Evolutionary conservation across 2,888 invertebrate species (phyloP), one percentile per base, ranked within the genome.

Genomic region (Leuctra nigra): DNA sequence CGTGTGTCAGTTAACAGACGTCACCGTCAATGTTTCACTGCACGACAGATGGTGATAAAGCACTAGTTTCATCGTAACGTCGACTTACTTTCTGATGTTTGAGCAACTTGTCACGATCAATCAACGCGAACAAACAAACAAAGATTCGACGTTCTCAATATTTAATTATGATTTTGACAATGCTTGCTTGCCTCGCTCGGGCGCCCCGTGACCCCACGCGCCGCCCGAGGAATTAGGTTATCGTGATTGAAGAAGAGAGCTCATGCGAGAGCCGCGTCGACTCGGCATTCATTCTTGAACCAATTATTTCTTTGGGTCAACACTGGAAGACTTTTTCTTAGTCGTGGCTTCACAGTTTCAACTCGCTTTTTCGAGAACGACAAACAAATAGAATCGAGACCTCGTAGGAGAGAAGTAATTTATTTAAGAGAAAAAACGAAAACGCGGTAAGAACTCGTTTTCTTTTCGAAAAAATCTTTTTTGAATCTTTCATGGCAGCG

Each of bases 111-210:
- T 50, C 50, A 35, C 33, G 50, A 35, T 29, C 33, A 50, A 50
- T 50, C 50, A 50, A 50, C 50, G 33, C 6, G 33, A 35, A 18
- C 50, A 50, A 41, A 41, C 41, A 41, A 50, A 44, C 44, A 44
- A 50, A 50, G 50, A 50, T 50, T 29, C 18, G 18, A 33, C 29
- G 20, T 50, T 33, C 16, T 50, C 50, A 50, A 50, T 50, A 50
- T 50, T 50, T 50, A 35, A 50, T 50, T 33, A 50, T 33, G 22
- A 16, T 35, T 44, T 44, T 23, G 44, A 44, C 44, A 44, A 29
- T 7, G n/a, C n/a, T n/a, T n/a, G n/a, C 6, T 29, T 6, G 29
- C 29, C 7, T 11, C 11, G 29, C 29, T 29, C 6, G 6, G 29
- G 6, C 11, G n/a, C 44, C 11, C 29, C 29, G 29, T 29, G 29